Conservation (phyloP, 2,888 invertebrate species). For the Tetheella fluctuosa region DNA sequence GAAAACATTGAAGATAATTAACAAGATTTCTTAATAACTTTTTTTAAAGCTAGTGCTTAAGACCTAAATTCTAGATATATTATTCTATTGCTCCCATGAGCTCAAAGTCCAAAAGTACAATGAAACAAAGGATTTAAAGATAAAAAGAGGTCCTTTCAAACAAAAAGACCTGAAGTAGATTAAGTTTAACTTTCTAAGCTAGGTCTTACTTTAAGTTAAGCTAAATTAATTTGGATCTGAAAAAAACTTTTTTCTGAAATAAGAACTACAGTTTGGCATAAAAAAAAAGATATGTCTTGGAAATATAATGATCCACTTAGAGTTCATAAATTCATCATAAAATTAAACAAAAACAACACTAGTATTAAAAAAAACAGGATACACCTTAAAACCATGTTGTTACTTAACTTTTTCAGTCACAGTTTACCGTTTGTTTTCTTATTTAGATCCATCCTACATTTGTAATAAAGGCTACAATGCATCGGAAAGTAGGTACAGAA, state of each 20-base stretch:
- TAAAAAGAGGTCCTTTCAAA: background rate
- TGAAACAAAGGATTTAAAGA: background rate
- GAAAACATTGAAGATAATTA: too few species aligned
- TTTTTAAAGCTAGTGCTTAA: slow-evolving; percentile 8
- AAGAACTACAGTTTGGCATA: background rate
- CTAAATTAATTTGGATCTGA: background rate
- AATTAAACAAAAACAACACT: too few species aligned
- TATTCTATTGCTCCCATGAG: slow-evolving; percentile 17
- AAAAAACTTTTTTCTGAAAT: background rate
- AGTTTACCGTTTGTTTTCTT: background rate
- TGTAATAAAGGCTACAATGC: slow-evolving; percentile 21
- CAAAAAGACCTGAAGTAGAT: background rate
- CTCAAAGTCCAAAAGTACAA: background rate
- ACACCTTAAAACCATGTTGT: too few species aligned
- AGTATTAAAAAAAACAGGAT: too few species aligned
- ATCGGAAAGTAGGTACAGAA: slow-evolving; percentile 25
- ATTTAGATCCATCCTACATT: slow-evolving; percentile 40
- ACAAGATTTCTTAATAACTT: background rate
- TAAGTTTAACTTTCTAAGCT: background rate
- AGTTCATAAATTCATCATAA: too few species aligned
- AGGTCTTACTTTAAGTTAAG: slow-evolving; percentile 3
- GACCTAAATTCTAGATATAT: background rate
- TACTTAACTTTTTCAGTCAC: too few species aligned
- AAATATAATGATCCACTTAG: too few species aligned
- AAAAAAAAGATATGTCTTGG: too few species aligned